Base-by-base conservation (phyloP, 2,113 vertebrate genomes). In the Cyprinodon brontotheroides region DNA sequence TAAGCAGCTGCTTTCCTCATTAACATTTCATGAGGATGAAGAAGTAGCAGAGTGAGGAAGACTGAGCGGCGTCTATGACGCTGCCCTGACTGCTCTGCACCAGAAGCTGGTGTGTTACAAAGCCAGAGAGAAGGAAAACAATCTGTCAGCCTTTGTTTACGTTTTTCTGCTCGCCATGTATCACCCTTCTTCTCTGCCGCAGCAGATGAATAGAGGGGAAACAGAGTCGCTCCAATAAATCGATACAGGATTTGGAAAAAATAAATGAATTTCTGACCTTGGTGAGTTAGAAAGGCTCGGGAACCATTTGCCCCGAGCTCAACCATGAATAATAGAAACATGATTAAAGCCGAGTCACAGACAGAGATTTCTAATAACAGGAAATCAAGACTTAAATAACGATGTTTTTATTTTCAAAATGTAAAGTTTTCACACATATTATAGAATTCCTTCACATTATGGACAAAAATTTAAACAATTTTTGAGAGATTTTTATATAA, bases 21-120 rank as follows among this genome's bases (percentile, higher is more conserved):
- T 83, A 89, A 87, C 80, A 87, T 81, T 87, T 87, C 69, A 81
- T 71, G 68, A 63, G 12, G 3, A 60, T 20, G 50, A 75, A 48
- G 63, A 61, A 68, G 22, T 60, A 61, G 53, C 65, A 62, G 22
- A 62, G n/a, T 53, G 68, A 71, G 61, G 43, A 39, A 38, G 57
- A 48, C 67, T 65, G 61, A 13, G 14, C 78, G 38, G 63, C 71
- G 15, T 29, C 57, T 65, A 65, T 50, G 50, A 45, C 22, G 70
- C 38, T 48, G 74, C 29, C 29, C 29, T 29, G 29, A 29, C 29
- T 29, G 29, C 29, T 29, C 29, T 81, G 71, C 82, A 84, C 47
- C 81, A 79, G 68, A 53, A 82, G 29, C 4, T 29, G 29, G 29
- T 1, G 63, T 20, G 84, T n/a, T 72, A 61, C 48, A 61, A 70